Evolutionary conservation across 2,888 invertebrate genomes (phyloP).

Genomic region (Operophtera brumata): DNA sequence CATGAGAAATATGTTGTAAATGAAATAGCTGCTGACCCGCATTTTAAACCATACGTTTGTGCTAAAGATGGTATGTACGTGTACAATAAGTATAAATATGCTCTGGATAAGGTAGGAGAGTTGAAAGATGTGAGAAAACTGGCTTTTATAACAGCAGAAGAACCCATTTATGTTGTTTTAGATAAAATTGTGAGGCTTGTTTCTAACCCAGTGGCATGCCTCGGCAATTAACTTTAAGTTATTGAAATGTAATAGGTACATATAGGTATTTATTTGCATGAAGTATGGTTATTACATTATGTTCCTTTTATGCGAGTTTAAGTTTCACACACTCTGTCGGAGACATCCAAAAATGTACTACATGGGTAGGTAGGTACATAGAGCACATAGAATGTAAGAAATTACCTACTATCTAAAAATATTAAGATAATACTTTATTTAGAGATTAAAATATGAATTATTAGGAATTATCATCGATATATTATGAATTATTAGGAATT

Average conservation of each 20-base stretch:
- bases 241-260: background rate
- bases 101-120: slow-evolving; percentile 57
- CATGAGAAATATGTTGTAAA: slow-evolving; percentile 53
- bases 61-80: slow-evolving; percentile 57
- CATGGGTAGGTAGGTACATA: no score
- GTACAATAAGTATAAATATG: slow-evolving; percentile 69
- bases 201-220: slow-evolving; percentile 47
- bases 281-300: no score
- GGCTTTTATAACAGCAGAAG: slow-evolving; percentile 55
- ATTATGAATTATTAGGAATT: no score
- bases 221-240: slow-evolving; percentile 39
- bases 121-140: slow-evolving; percentile 54
- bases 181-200: slow-evolving; percentile 60
- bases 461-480: no score
- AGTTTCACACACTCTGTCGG: no score
- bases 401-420: no score
- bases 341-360: no score
- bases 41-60: slow-evolving; percentile 51
- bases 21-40: slow-evolving; percentile 50
- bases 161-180: slow-evolving; percentile 58
- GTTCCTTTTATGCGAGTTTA: no score
- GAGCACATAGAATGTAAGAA: no score
- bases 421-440: no score
- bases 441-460: no score
- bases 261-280: no score